A percentile compares a stretch with the other conserved stretches of the same genome.
phyloP scores from a whole-genome alignment of 2,113 vertebrate species.

The Micronycteris hirsuta region DNA sequence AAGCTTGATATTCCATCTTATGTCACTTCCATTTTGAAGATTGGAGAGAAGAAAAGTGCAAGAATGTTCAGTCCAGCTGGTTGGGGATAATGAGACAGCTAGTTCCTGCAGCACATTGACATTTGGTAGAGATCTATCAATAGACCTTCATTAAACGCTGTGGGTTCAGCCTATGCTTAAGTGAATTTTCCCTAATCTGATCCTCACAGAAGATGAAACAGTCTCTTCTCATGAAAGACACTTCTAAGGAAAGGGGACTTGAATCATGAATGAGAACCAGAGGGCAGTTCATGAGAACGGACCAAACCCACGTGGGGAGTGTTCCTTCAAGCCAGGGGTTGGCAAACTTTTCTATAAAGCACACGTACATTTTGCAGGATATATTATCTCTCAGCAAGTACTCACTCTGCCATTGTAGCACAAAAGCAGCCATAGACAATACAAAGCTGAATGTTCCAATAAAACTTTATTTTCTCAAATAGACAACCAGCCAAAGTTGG shows the following conservation, averaged over 20 bases:
- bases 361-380: background rate
- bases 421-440: background rate
- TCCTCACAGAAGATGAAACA: background rate
- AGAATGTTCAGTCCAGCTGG: background rate
- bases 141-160: background rate
- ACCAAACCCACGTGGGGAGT: background rate
- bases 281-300: background rate
- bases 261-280: background rate
- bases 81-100: constrained; percentile 4
- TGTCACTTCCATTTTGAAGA: background rate
- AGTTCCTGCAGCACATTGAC: background rate
- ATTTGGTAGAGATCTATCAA: background rate
- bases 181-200: background rate
- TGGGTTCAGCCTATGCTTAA: background rate
- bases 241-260: background rate
- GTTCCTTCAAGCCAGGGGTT: background rate
- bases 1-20: constrained; percentile 24
- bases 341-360: background rate
- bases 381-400: background rate
- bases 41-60: background rate
- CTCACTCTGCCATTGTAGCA: background rate
- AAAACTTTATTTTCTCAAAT: background rate
- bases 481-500: background rate
- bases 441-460: background rate
- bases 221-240: background rate